Evolutionary conservation across 2,797 vertebrate species (phyloP), one percentile per base, ranked within the genome.

Genomic region (Amazonetta brasiliensis): DNA sequence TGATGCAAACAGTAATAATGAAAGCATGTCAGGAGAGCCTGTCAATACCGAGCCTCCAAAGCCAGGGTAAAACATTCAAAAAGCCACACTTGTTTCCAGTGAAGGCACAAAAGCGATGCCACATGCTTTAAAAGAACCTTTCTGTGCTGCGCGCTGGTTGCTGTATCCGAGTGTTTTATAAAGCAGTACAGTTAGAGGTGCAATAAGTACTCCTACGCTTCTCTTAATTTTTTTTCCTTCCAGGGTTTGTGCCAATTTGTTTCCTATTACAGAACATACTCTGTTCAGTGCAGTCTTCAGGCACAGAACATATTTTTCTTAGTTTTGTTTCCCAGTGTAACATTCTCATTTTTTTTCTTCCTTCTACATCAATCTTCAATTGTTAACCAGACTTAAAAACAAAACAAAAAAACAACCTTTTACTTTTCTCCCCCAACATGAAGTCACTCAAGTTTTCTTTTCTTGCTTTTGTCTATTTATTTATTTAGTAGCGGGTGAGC

Each of bases 221-320:
- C 82, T 81, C 72, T 63, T 55, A 28, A 68, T 54, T 39, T 60
- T 35, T 79, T 87, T 67, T 54, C 68, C 60, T 89, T 92, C 33
- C 63, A 56, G 21, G 31, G 44, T 58, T 84, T 15, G 31, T 91
- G 84, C 59, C 80, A 91, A 4, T 89, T 87, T 82, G 71, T 63
- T 60, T 89, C 77, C 63, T 35, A 8, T 62, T 39, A 55, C 60
- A 82, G 84, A 92, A 90, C 75, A 58, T 0, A 3, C 39, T 56
- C 90, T 84, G 74, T 80, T 92, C 55, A 63, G 66, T 4, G 35
- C 2, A 4, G 69, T 35, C 46, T 33, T 44, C 69, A 81, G 30
- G 64, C 4, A 13, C 43, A 84, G 68, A 82, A 86, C 0, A 0
- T 54, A 39, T 13, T 60, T 85, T 68, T 67, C 74, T 87, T 55